These are phyloP conservation scores for Paracanthobrama guichenoti DNA, from an alignment of 2,113 vertebrate genomes.

Conservation along the genomic window DNA sequence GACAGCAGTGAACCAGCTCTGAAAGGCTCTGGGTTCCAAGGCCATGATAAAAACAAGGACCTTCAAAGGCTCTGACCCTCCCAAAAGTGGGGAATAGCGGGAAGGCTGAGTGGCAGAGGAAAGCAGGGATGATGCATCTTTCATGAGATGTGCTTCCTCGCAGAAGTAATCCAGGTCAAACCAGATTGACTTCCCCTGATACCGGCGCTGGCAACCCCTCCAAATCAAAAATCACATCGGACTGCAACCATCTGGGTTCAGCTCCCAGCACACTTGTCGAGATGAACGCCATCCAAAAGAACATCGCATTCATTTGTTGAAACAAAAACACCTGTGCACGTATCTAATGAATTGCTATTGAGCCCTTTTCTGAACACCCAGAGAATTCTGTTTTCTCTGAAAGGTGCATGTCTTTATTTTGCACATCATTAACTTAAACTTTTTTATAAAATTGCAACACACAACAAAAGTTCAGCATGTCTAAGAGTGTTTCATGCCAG, in stretches of 20 bases:
- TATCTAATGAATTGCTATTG: background rate
- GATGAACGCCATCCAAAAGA: background rate
- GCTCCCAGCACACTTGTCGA: background rate
- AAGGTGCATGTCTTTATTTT: background rate
- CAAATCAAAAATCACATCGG: background rate
- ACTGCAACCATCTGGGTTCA: background rate
- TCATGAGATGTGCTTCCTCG: conserved; percentile 18
- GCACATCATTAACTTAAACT: too few species aligned
- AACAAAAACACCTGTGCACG: background rate
- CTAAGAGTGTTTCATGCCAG: background rate
- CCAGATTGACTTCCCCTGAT: conserved; percentile 27
- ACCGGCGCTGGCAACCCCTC: background rate
- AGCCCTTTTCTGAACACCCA: background rate
- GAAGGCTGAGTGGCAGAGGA: background rate
- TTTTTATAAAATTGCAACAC: background rate
- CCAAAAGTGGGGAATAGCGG: background rate
- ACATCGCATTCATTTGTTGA: background rate
- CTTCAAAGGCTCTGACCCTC: conserved; percentile 13
- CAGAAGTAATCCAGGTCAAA: conserved; percentile 32
- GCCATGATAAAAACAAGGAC: conserved; percentile 1
- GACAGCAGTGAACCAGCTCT: background rate
- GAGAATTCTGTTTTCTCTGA: background rate
- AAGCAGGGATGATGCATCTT: conserved; percentile 33
- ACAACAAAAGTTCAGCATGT: conserved; percentile 17
- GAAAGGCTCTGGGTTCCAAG: background rate